A percentile compares a stretch with the other conserved stretches of the same genome.
Evolutionary conservation across 1,140 invertebrate species (phyloP).

Genomic region (Reticulitermes speratus): DNA sequence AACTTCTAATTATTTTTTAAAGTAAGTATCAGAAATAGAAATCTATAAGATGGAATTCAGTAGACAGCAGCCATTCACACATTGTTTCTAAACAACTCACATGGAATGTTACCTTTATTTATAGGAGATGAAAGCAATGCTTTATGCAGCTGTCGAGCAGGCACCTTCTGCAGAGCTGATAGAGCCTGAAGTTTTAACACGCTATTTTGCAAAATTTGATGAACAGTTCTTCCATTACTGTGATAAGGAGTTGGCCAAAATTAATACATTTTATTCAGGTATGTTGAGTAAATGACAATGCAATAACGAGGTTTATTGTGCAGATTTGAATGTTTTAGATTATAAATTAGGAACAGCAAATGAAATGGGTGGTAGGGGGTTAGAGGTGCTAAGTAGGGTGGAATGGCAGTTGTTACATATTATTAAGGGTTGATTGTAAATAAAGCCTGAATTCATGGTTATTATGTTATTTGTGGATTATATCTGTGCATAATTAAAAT

Average conservation of each 20-base stretch:
- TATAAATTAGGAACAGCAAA: too few relatives aligned
- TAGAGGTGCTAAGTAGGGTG: background rate
- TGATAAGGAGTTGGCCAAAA: constrained; percentile 93
- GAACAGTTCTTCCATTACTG: constrained; percentile 94
- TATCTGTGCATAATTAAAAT: too few relatives aligned
- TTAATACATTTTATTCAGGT: constrained; percentile 97
- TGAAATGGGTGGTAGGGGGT: background rate
- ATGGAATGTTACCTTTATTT: too few relatives aligned
- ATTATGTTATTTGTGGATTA: too few relatives aligned
- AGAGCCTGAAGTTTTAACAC: constrained; percentile 80
- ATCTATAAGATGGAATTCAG: too few relatives aligned
- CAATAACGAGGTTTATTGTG: background rate
- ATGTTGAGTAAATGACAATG: constrained; percentile 36
- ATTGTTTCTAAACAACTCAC: too few relatives aligned
- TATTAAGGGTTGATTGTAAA: too few relatives aligned
- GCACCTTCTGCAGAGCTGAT: constrained; percentile 83
- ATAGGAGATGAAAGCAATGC: constrained; percentile 89
- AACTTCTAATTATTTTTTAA: too few relatives aligned
- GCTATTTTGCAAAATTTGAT: constrained; percentile 94
- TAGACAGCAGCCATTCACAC: too few relatives aligned
- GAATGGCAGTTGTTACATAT: too few relatives aligned
- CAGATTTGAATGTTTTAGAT: background rate
- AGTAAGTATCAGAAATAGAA: too few relatives aligned
- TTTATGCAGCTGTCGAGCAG: constrained; percentile 85
- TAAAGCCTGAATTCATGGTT: too few relatives aligned